Percentiles rank a stretch among this genome's conserved stretches.
Conservation (phyloP, 1,140 invertebrate species). For the Ericerus pela region DNA sequence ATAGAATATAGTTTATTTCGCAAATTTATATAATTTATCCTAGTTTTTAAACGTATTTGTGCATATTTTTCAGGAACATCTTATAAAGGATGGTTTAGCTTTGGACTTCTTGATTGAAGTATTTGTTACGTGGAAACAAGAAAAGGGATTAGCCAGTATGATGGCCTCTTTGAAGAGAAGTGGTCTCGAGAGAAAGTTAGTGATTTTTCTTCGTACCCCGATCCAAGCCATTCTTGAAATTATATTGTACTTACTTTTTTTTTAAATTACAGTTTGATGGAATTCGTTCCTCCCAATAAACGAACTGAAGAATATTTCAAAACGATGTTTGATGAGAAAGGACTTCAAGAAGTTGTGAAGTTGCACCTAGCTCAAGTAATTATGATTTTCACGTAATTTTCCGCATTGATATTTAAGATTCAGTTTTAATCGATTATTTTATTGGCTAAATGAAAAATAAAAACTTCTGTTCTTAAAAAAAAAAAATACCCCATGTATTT, state of each 20-base stretch:
- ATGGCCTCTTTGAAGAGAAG: conserved; percentile 74
- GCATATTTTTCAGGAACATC: conserved; percentile 54
- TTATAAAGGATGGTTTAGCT: conserved; percentile 87
- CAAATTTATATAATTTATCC: background rate
- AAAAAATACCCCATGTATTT: too few species aligned
- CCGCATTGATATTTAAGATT: too few species aligned
- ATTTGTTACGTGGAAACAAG: conserved; percentile 77
- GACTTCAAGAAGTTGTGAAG: conserved; percentile 71
- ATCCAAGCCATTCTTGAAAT: background rate
- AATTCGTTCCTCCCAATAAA: conserved; percentile 85
- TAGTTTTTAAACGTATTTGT: background rate
- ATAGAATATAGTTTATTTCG: background rate
- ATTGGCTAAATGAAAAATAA: too few species aligned
- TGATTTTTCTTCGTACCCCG: background rate
- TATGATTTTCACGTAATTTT: background rate
- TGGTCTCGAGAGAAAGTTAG: conserved; percentile 63
- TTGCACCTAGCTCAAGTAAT: conserved; percentile 69
- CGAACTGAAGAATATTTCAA: conserved; percentile 77
- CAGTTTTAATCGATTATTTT: too few species aligned
- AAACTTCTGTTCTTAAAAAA: too few species aligned
- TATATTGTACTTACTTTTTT: conserved; percentile 20
- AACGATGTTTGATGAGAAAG: conserved; percentile 67
- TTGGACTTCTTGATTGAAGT: conserved; percentile 84
- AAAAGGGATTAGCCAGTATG: conserved; percentile 72
- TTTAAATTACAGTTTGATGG: conserved; percentile 51